Evolutionary conservation across 2,113 vertebrate genomes (phyloP).

Genomic region (Laterallus jamaicensis): DNA sequence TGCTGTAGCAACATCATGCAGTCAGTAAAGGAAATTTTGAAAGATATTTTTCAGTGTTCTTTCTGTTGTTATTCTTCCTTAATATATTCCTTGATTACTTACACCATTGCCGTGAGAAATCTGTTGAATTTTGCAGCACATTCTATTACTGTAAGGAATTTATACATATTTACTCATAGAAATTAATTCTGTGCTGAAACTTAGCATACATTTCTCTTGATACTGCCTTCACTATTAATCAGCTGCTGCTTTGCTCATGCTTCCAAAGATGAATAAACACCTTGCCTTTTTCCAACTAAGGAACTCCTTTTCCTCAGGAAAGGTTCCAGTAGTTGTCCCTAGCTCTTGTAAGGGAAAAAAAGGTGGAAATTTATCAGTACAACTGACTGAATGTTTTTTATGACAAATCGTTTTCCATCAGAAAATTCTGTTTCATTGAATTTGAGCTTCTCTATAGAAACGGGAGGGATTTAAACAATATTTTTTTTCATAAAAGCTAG

Average conservation of each 20-base stretch:
- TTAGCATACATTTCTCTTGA: neutral
- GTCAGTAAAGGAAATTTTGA: neutral
- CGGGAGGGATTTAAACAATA: neutral
- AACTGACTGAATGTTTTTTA: neutral
- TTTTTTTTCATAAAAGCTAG: neutral
- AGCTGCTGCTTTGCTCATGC: neutral
- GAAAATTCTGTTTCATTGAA: neutral
- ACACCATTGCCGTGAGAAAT: neutral
- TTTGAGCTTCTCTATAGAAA: neutral
- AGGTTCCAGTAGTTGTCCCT: neutral
- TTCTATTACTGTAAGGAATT: conserved; percentile 4
- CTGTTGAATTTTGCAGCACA: conserved; percentile 12
- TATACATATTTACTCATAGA: conserved; percentile 10
- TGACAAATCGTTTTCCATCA: neutral
- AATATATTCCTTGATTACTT: neutral
- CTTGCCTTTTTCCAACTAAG: neutral
- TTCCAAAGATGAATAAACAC: neutral
- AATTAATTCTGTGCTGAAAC: conserved; percentile 27
- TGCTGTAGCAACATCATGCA: neutral
- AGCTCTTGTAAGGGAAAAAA: neutral
- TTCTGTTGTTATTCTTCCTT: neutral
- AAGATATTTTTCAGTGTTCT: neutral
- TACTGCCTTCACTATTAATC: neutral
- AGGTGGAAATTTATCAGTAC: neutral
- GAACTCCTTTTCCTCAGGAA: neutral